Conservation (phyloP, 2,888 invertebrate genomes). For the Nineta flava region DNA sequence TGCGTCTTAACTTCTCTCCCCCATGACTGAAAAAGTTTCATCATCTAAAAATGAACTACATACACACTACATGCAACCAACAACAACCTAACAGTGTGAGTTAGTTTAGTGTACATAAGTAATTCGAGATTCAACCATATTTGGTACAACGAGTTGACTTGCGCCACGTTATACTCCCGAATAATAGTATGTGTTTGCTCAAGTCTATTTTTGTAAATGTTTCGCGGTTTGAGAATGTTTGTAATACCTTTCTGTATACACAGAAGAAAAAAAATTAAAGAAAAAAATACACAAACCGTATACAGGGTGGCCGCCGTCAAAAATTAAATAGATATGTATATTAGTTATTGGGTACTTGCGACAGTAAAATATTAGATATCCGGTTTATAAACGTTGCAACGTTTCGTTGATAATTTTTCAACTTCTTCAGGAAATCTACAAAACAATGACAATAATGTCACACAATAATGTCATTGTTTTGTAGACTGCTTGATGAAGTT, state of each 20-base stretch:
- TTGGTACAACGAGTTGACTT: constrained; percentile 29
- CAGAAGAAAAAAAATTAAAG: too few relatives aligned
- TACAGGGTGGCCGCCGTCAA: too few relatives aligned
- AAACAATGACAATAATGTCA: too few relatives aligned
- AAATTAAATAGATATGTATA: too few relatives aligned
- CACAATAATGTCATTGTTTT: too few relatives aligned
- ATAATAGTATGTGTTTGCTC: neutral
- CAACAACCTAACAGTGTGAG: neutral
- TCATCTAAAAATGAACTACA: neutral
- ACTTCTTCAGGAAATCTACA: too few relatives aligned
- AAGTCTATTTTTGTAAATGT: neutral
- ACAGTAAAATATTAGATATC: too few relatives aligned
- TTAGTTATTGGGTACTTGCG: too few relatives aligned
- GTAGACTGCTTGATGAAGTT: too few relatives aligned
- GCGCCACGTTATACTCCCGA: neutral
- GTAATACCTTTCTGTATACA: neutral
- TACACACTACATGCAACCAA: neutral
- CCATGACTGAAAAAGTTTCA: neutral
- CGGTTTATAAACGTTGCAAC: too few relatives aligned
- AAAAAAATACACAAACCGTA: too few relatives aligned
- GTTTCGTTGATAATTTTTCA: too few relatives aligned
- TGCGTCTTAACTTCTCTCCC: neutral
- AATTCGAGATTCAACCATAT: constrained; percentile 54
- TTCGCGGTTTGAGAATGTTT: neutral
- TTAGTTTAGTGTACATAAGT: constrained; percentile 19